Conservation (phyloP, 2,113 vertebrate genomes). For the Dunckerocampus dactyliophorus region DNA sequence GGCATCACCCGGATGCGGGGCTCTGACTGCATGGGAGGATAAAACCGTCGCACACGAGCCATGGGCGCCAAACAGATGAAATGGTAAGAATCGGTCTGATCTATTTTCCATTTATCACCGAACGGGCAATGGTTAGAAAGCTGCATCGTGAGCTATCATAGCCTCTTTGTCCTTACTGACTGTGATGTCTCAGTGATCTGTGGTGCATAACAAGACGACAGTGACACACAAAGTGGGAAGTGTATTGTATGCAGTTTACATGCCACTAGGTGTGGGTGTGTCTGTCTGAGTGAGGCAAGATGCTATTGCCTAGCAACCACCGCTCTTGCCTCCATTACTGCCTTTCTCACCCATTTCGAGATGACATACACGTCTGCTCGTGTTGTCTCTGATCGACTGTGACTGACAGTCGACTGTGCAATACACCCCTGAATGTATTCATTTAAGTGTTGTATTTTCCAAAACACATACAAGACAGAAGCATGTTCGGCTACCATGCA, state of each 20-base stretch:
- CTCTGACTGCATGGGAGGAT: slow-evolving; percentile 58
- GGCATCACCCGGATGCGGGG: slow-evolving; percentile 62
- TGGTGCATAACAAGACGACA: background rate
- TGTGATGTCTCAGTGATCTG: background rate
- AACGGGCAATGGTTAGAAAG: slow-evolving; percentile 6
- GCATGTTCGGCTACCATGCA: no score
- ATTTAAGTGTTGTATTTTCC: background rate
- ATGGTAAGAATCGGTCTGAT: slow-evolving; percentile 66
- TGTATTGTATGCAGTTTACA: slow-evolving; percentile 53
- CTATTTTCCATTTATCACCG: background rate
- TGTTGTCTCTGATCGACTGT: background rate
- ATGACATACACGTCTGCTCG: background rate
- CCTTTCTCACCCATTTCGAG: slow-evolving; percentile 10
- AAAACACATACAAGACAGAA: no score
- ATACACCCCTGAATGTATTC: background rate
- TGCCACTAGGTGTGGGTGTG: slow-evolving; percentile 65
- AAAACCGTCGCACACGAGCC: slow-evolving; percentile 46
- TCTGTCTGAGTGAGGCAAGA: slow-evolving; percentile 54
- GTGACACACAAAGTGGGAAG: slow-evolving; percentile 11
- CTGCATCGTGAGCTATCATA: background rate
- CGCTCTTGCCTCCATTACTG: slow-evolving; percentile 17
- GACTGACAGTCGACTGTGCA: no score
- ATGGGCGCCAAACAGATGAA: slow-evolving; percentile 80
- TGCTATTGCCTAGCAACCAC: slow-evolving; percentile 62
- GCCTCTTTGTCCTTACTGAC: background rate